phyloP scores from a whole-genome alignment of 2,113 vertebrate species.

The Scophthalmus maximus region DNA sequence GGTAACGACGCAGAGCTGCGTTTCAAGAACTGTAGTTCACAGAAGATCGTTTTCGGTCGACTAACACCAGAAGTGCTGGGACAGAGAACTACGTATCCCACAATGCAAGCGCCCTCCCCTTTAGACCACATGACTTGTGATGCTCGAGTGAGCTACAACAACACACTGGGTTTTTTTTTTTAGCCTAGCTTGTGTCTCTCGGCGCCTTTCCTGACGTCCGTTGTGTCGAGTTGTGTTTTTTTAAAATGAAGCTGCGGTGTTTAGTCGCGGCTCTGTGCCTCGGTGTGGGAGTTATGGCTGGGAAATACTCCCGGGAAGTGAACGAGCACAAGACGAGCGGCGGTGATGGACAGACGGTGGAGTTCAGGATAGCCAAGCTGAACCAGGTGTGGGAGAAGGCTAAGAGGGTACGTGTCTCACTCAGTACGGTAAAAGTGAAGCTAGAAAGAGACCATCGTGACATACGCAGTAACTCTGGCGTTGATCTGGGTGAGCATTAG shows the following conservation, averaged over 20 bases:
- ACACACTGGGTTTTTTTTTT: neutral
- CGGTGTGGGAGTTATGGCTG: constrained; percentile 65
- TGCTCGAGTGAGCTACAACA: neutral
- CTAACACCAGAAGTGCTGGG: rapidly evolving
- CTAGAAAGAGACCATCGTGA: neutral
- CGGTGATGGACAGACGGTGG: constrained; percentile 70
- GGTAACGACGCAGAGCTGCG: constrained; percentile 21
- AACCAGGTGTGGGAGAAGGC: constrained; percentile 97
- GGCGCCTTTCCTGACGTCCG: neutral
- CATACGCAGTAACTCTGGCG: no score
- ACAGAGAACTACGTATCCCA: constrained; percentile 70
- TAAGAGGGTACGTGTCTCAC: constrained; percentile 83
- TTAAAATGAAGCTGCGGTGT: constrained; percentile 57
- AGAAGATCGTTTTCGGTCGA: neutral
- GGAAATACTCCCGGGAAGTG: constrained; percentile 89
- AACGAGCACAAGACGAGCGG: constrained; percentile 82
- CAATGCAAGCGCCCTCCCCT: constrained; percentile 34
- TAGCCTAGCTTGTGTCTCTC: neutral
- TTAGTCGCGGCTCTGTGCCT: constrained; percentile 63
- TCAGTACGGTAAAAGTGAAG: neutral
- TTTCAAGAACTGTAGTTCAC: constrained; percentile 63
- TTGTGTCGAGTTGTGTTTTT: neutral
- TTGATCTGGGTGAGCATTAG: no score
- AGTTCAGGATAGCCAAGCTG: constrained; percentile 91
- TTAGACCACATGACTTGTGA: constrained; percentile 63